These are phyloP conservation scores for Malurus alboscapulatus DNA, from an alignment of 2,113 vertebrate species.

Conservation along the genomic window DNA sequence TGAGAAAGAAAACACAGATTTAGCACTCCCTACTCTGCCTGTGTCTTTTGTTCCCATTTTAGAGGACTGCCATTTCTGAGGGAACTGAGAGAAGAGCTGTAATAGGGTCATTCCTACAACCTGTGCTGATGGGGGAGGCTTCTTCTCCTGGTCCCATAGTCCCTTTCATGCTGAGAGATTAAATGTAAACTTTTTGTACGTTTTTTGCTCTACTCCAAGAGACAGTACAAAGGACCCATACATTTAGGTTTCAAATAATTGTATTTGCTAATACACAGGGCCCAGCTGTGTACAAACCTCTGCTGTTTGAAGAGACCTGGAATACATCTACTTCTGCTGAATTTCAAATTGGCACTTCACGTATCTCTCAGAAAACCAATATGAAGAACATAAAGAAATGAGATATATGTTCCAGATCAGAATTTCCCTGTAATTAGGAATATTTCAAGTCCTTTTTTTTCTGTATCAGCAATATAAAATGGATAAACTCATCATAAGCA, in stretches of 20 bases:
- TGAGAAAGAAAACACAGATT: constrained; percentile 37
- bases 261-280: not conserved
- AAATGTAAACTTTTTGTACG: not conserved
- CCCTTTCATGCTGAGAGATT: not conserved
- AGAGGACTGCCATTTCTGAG: not conserved
- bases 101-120: not conserved
- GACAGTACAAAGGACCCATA: not conserved
- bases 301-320: not conserved
- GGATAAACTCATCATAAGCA: constrained; percentile 23
- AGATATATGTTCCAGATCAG: constrained; percentile 39
- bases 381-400: constrained; percentile 22
- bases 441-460: constrained; percentile 42
- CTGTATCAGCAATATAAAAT: constrained; percentile 30
- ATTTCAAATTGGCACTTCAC: not conserved
- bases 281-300: not conserved
- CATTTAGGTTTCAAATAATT: not conserved
- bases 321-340: not conserved
- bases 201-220: not conserved
- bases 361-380: constrained; percentile 30
- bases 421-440: constrained; percentile 57
- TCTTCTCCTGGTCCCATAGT: fast-evolving
- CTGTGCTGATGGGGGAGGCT: not conserved
- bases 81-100: not conserved
- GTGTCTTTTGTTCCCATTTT: not conserved
- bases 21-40: not conserved